Evolutionary conservation across 2,797 vertebrate genomes (phyloP), one percentile per base, ranked within the genome.

Genomic region (Phalloptychus januarius): DNA sequence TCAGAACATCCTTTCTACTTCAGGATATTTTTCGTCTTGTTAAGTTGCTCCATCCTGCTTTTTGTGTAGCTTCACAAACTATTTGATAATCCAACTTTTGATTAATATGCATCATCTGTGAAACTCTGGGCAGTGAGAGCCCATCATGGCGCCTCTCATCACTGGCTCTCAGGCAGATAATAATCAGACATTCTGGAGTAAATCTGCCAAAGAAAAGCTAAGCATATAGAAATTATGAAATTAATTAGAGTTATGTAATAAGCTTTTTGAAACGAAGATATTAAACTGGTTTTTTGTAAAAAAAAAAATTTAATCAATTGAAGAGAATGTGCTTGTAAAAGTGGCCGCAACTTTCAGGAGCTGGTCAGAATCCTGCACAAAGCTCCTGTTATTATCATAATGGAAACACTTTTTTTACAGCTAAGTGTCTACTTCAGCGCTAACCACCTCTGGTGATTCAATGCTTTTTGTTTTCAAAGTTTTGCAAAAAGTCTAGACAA

Each of bases 401-500:
- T 42, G 11, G 2, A 38, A 36, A 15, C 58, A 10, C 1, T 4
- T 12, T 67, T 67, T 42, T 42, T n/a, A 67, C 13, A 40, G 23
- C 15, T 28, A 15, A 52, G 6, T 7, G 33, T 73, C 28, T 72
- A 5, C 45, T 38, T 46, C 54, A 56, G n/a, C 45, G 28, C 12
- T 10, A 33, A 46, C 5, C 12, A 74, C 16, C 48, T 71, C 20
- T 40, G n/a, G 20, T 33, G 40, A 18, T 40, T 7, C 5, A 72
- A 18, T 28, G 1, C 50, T 61, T 31, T 45, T 38, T 63, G 31
- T 31, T 76, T 78, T 38, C 5, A 77, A 84, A 82, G 75, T 87
- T 86, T 65, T 5, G 23, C 72, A 46, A 42, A n/a, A 85, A 79
- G 33, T 79, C 79, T 2, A 23, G 33, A 44, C 46, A 12, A n/a